These are phyloP conservation scores for Tragelaphus buxtoni DNA, from an alignment of 2,113 vertebrate genomes.

Conservation along the genomic window DNA sequence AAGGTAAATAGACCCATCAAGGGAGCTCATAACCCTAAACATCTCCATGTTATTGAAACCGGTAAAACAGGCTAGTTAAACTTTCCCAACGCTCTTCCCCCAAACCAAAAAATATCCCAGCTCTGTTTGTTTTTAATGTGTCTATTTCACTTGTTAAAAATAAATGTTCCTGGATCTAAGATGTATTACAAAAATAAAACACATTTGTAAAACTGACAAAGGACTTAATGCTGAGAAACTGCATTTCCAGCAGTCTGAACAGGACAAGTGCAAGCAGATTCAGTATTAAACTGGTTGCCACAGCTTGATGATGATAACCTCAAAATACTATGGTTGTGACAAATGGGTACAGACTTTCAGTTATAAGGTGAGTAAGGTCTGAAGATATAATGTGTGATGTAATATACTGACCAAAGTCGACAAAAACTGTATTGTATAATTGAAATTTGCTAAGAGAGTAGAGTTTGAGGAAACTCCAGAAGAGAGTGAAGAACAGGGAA, in stretches of 20 bases:
- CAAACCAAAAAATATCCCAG: neutral
- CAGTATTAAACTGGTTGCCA: neutral
- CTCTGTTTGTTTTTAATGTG: neutral
- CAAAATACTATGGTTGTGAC: neutral
- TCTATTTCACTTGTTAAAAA: constrained; percentile 52
- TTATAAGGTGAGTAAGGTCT: neutral
- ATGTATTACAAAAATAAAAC: constrained; percentile 47
- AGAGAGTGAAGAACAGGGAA: neutral
- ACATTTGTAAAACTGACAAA: constrained; percentile 39
- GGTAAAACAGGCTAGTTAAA: neutral
- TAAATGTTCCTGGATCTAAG: constrained; percentile 44
- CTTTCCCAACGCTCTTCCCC: neutral
- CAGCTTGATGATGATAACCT: neutral
- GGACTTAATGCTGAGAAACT: constrained; percentile 38
- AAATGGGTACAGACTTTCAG: neutral
- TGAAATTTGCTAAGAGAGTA: neutral
- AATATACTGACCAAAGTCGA: neutral
- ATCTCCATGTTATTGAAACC: neutral
- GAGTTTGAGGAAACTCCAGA: neutral
- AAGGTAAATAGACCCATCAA: neutral
- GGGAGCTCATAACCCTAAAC: neutral
- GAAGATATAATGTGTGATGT: neutral
- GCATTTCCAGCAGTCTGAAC: constrained; percentile 12
- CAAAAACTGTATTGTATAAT: neutral
- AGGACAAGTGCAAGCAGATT: neutral